phyloP scores from a whole-genome alignment of 1,140 invertebrate species.

The Dendroctonus valens region DNA sequence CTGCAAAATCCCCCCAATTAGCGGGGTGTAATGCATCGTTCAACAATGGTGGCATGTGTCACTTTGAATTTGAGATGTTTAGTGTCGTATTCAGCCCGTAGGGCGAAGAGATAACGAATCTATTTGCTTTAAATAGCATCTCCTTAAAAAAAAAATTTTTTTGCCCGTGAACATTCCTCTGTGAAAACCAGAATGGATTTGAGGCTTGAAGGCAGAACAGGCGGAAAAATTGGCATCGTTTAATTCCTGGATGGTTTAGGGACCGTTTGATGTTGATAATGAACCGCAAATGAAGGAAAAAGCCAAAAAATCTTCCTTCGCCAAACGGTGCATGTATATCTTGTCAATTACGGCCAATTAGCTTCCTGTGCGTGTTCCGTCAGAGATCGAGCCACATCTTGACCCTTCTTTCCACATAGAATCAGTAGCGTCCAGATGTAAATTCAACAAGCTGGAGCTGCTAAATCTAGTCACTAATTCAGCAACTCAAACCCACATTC shows the following conservation, averaged over 20 bases:
- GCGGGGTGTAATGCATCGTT: slow-evolving; percentile 29
- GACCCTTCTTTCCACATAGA: slow-evolving; percentile 25
- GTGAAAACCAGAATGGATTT: too few species aligned
- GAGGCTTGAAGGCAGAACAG: too few species aligned
- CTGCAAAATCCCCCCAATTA: slow-evolving; percentile 25
- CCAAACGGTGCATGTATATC: slow-evolving; percentile 13
- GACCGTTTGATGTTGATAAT: too few species aligned
- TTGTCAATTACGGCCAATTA: slow-evolving; percentile 37
- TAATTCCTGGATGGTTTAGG: too few species aligned
- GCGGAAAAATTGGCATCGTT: too few species aligned
- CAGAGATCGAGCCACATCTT: slow-evolving; percentile 17
- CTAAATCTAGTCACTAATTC: slow-evolving; percentile 6
- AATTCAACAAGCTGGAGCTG: slow-evolving; percentile 2
- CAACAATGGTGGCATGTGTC: slow-evolving; percentile 32
- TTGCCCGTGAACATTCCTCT: too few species aligned
- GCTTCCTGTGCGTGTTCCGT: slow-evolving; percentile 35
- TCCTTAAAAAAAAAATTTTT: too few species aligned
- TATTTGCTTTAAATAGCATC: too few species aligned
- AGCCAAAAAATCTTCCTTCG: too few species aligned
- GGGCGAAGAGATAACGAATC: background rate
- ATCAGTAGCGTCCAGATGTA: slow-evolving; percentile 25
- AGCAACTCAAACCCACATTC: background rate
- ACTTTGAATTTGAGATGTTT: slow-evolving; percentile 28
- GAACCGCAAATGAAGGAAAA: too few species aligned
- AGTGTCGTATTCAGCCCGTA: slow-evolving; percentile 8